phyloP scores from a whole-genome alignment of 2,113 vertebrate genomes.

The Sturnira hondurensis region DNA sequence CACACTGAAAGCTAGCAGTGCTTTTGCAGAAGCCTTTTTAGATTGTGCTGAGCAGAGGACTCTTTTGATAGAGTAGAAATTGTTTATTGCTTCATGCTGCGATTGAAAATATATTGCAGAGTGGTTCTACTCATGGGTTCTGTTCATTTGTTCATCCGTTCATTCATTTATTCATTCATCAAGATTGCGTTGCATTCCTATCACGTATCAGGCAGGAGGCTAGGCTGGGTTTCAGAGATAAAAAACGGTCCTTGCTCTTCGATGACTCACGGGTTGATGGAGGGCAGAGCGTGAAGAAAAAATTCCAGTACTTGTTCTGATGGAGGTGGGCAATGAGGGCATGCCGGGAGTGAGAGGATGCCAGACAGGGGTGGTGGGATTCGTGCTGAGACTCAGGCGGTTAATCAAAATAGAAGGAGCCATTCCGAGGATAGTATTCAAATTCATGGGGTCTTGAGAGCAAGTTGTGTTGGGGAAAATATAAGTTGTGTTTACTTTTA shows the following conservation, averaged over 20 bases:
- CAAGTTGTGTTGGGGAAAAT: not conserved
- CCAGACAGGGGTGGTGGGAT: not conserved
- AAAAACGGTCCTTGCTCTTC: not conserved
- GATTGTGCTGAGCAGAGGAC: conserved; percentile 32
- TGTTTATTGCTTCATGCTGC: not conserved
- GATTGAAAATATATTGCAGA: not conserved
- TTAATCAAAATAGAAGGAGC: not conserved
- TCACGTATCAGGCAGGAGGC: not conserved
- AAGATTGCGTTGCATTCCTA: not conserved
- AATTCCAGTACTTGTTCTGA: not conserved
- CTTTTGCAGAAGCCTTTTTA: not conserved
- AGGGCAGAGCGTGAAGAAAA: not conserved
- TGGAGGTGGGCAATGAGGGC: accelerated
- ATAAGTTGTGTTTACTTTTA: not conserved
- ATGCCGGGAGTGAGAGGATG: not conserved
- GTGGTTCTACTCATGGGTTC: not conserved
- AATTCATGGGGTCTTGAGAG: not conserved
- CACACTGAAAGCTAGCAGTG: not conserved
- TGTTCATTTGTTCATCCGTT: not conserved
- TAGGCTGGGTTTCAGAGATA: not conserved
- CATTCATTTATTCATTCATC: not conserved
- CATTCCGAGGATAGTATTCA: not conserved
- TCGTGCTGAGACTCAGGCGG: not conserved
- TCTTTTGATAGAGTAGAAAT: not conserved
- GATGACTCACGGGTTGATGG: not conserved